These are phyloP conservation scores for Muntiacus muntjak DNA, from an alignment of 2,113 vertebrate genomes.

Conservation along the genomic window DNA sequence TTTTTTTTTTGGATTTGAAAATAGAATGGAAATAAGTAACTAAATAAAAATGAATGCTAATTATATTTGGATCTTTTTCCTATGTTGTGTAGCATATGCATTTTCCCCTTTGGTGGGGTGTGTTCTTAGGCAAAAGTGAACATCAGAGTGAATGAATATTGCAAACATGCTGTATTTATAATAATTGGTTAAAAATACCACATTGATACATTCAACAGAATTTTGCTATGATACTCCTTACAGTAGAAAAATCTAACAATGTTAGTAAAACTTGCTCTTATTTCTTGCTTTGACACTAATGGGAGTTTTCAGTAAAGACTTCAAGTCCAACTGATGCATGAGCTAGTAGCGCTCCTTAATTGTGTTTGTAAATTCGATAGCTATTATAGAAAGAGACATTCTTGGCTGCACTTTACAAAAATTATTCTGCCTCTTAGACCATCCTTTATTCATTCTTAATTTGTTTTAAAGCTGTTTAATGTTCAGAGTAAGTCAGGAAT, in stretches of 20 bases:
- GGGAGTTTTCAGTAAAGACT: slow-evolving; percentile 66
- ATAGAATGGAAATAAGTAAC: not conserved
- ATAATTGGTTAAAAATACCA: not conserved
- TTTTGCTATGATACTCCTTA: not conserved
- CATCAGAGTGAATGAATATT: not conserved
- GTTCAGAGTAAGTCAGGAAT: slow-evolving; percentile 32
- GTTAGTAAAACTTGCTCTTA: slow-evolving; percentile 41
- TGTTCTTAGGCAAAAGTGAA: not conserved
- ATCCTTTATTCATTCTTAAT: slow-evolving; percentile 61
- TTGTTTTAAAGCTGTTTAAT: slow-evolving; percentile 32
- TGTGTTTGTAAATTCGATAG: slow-evolving; percentile 74
- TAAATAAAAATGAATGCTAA: not conserved
- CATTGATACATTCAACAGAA: not conserved
- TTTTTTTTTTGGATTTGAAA: not conserved
- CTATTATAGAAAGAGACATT: slow-evolving; percentile 67
- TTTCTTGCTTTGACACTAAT: slow-evolving; percentile 67
- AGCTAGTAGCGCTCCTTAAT: slow-evolving; percentile 58
- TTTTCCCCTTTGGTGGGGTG: not conserved
- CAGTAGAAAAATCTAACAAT: not conserved
- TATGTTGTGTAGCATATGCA: not conserved
- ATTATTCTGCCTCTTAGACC: slow-evolving; percentile 45
- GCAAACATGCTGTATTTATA: not conserved
- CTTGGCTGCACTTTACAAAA: slow-evolving; percentile 56
- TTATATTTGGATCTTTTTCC: not conserved
- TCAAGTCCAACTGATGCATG: slow-evolving; percentile 62